These are phyloP conservation scores for Ophion costatus DNA, from an alignment of 2,888 invertebrate genomes.

Conservation along the genomic window DNA sequence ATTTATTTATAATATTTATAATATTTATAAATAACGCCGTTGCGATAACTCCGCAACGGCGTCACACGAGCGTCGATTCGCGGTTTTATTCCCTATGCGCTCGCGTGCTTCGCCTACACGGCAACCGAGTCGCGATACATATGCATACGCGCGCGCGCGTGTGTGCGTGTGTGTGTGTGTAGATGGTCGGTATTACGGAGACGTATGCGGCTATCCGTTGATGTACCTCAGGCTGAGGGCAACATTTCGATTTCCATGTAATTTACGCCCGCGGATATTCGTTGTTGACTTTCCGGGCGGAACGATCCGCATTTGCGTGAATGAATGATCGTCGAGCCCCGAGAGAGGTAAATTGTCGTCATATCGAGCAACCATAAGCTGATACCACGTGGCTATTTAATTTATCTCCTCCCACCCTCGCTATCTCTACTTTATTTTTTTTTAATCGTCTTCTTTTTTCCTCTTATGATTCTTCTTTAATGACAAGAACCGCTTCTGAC, in stretches of 20 bases:
- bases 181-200: constrained; percentile 12
- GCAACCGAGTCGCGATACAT: no score
- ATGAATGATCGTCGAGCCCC: constrained; percentile 45
- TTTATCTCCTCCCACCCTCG: constrained; percentile 1
- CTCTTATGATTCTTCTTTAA: no score
- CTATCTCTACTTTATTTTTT: background rate
- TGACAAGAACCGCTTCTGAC: no score
- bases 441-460: background rate
- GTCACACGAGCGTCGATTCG: no score
- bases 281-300: constrained; percentile 31
- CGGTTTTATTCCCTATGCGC: no score
- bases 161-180: background rate
- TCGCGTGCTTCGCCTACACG: no score
- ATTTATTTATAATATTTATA: no score
- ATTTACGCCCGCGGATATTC: constrained; percentile 34
- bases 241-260: constrained; percentile 44
- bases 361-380: constrained; percentile 24
- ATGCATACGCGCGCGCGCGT: background rate
- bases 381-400: constrained; percentile 23
- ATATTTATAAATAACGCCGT: no score
- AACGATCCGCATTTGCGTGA: constrained; percentile 37
- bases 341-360: constrained; percentile 24
- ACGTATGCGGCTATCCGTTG: constrained; percentile 26
- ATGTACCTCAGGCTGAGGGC: constrained; percentile 9
- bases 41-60: no score